Base-by-base conservation (phyloP, 2,888 invertebrate species). In the Lasius fuliginosus region DNA sequence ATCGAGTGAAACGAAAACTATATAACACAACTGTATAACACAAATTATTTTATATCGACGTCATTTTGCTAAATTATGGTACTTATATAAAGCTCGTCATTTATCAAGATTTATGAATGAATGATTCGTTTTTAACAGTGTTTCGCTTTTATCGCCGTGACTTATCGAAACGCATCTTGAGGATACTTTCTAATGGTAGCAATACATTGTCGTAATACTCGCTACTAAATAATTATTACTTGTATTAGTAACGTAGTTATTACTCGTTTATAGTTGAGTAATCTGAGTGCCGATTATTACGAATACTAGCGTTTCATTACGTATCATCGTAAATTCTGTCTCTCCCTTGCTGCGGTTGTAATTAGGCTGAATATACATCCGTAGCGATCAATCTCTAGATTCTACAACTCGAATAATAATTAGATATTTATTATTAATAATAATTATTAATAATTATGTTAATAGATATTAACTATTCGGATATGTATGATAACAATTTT, bases 131-230 rank as follows among this genome's bases (percentile, higher is more conserved):
- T 23, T 8, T 58, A 42, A 69, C 42, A n/a, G 5, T 18, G 36
- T 71, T 42, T 69, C 56, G 30, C 40, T 77, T 77, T 77, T 77
- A 71, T 71, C 56, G 4, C 2, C 74, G 58, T 79, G 58, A 79
- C 42, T 79, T 79, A 77, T 79, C 33, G 58, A 23, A 73, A 58
- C 69, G 58, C 30, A 42, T 23, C 46, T 46, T 42, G 58, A 58
- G 30, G 30, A 69, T 77, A 68, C 74, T 71, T 71, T 79, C 77
- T 71, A 79, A 69, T 27, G 23, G n/a, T 53, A 56, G 56, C 77
- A 58, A 23, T 79, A 79, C 40, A 69, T 77, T 77, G 69, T 68
- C 77, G 42, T 71, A 79, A 79, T 30, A 58, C 18, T 79, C 18
- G 15, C 58, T 58, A 42, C 42, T 49, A 49, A 49, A 56, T 69